Evolutionary conservation across 2,797 vertebrate species (phyloP).

Genomic region (Sphenopsis melanotis): DNA sequence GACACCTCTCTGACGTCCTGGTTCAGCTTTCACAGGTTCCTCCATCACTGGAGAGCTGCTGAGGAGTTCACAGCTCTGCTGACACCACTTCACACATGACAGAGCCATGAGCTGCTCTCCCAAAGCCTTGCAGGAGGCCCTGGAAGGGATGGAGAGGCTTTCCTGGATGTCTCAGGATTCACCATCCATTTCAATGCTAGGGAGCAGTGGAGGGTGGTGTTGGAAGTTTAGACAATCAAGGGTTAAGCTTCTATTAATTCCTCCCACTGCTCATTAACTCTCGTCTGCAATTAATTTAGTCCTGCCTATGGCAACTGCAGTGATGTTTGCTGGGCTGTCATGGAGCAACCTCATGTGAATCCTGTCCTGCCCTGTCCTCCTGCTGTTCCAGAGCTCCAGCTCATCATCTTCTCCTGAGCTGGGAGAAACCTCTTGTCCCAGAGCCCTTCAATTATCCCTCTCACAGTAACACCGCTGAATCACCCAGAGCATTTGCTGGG

Average conservation of each 20-base stretch:
- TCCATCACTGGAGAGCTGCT: neutral
- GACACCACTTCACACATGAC: neutral
- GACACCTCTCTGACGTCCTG: neutral
- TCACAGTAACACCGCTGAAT: neutral
- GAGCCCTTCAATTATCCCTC: neutral
- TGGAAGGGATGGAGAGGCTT: neutral
- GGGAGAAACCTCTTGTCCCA: neutral
- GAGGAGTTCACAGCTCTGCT: neutral
- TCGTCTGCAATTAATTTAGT: neutral
- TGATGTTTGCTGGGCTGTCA: neutral
- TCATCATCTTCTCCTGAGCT: neutral
- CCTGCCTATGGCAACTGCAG: neutral
- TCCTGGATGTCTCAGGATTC: neutral
- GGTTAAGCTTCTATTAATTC: neutral
- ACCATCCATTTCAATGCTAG: neutral
- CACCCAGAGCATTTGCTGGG: neutral
- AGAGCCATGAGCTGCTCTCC: neutral
- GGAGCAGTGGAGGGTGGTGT: neutral
- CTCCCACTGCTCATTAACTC: neutral
- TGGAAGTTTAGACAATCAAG: neutral
- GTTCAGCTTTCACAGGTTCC: neutral
- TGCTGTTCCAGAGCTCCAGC: neutral
- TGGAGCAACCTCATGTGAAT: neutral
- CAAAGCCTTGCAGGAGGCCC: neutral
- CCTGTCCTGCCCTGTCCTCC: neutral